Evolutionary conservation across 2,113 vertebrate genomes (phyloP).

Genomic region (Vulpes vulpes): DNA sequence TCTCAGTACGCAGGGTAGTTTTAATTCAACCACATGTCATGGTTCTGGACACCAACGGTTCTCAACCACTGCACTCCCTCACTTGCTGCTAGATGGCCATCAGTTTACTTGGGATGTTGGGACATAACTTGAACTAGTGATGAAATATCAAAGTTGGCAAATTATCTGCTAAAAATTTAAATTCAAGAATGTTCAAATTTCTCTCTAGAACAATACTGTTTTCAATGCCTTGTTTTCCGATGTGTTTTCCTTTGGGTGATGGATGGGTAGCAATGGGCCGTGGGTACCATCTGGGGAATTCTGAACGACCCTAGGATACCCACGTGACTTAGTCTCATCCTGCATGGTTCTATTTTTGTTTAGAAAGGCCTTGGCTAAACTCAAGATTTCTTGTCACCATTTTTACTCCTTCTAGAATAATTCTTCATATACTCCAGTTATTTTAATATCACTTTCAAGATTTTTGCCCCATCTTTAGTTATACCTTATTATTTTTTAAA

Average conservation of each 20-base stretch:
- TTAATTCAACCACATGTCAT: background rate
- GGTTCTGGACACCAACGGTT: background rate
- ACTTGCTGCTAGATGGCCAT: background rate
- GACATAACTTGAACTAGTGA: background rate
- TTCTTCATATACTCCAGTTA: background rate
- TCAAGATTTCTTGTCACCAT: background rate
- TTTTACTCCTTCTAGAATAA: background rate
- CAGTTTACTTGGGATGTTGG: background rate
- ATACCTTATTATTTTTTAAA: background rate
- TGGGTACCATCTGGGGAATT: background rate
- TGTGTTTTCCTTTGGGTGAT: background rate
- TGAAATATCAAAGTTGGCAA: background rate
- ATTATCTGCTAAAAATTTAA: background rate
- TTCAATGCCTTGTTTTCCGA: background rate
- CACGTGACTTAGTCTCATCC: background rate
- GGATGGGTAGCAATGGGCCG: background rate
- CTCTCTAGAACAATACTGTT: background rate
- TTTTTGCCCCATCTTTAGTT: background rate
- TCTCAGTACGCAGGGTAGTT: background rate
- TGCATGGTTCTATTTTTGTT: background rate
- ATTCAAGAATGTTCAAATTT: background rate
- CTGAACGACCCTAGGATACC: background rate
- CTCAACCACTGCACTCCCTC: background rate
- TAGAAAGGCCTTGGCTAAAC: background rate
- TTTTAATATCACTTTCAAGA: background rate